phyloP scores from a whole-genome alignment of 2,888 invertebrate genomes.

The Ypsolopha sequella region DNA sequence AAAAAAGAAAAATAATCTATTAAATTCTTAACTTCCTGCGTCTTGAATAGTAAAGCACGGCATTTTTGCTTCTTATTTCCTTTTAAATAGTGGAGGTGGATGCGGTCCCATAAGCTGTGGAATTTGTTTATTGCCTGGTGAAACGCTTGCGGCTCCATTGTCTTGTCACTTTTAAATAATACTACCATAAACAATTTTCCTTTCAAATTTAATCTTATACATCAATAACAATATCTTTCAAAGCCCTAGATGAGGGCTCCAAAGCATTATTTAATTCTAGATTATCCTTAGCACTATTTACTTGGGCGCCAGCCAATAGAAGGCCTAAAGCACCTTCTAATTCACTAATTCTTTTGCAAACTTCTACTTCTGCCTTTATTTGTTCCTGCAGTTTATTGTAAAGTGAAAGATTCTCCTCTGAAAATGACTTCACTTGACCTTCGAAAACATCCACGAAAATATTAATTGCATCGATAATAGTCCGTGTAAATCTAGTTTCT shows the following conservation, averaged over 20 bases:
- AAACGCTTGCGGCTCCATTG: no score
- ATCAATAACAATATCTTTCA: slow-evolving; percentile 71
- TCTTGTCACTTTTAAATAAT: no score
- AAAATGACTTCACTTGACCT: slow-evolving; percentile 71
- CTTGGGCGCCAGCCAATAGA: slow-evolving; percentile 72
- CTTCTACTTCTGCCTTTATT: slow-evolving; percentile 76
- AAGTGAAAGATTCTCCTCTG: slow-evolving; percentile 71
- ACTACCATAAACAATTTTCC: not conserved
- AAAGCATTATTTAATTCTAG: slow-evolving; percentile 36
- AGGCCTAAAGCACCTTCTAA: slow-evolving; percentile 79
- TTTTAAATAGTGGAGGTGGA: no score
- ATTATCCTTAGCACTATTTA: slow-evolving; percentile 41
- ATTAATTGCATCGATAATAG: slow-evolving; percentile 80
- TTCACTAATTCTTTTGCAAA: slow-evolving; percentile 74
- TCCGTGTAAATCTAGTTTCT: slow-evolving; percentile 79
- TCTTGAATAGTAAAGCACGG: no score
- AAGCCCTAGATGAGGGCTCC: slow-evolving; percentile 56
- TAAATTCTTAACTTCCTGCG: no score
- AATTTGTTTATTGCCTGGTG: no score
- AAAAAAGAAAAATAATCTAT: no score
- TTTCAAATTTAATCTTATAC: slow-evolving; percentile 21
- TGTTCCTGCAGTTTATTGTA: slow-evolving; percentile 72
- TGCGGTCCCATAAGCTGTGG: no score
- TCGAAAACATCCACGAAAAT: slow-evolving; percentile 83
- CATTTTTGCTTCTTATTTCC: no score